These are phyloP conservation scores for Lepus europaeus DNA, from an alignment of 2,113 vertebrate species.

Conservation along the genomic window DNA sequence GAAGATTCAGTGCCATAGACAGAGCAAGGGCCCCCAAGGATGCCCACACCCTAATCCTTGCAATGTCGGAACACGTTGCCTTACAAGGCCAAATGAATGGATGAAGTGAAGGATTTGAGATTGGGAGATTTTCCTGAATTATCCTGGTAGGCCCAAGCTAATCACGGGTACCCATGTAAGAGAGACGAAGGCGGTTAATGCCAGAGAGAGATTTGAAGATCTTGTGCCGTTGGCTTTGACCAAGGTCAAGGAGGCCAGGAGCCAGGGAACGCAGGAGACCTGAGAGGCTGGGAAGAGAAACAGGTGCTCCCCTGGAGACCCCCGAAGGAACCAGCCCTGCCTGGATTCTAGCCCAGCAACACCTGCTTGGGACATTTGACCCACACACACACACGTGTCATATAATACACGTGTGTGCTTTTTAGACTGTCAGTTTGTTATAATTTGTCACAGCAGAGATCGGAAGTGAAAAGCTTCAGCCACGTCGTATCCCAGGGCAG, in stretches of 20 bases:
- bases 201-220: neutral
- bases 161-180: neutral
- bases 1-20: neutral
- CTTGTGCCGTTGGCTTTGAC: neutral
- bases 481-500: too few species aligned
- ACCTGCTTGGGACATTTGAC: neutral
- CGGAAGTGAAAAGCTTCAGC: neutral
- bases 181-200: neutral
- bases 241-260: fast-evolving
- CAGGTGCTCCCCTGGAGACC: too few species aligned
- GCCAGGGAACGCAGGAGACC: fast-evolving
- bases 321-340: neutral
- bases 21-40: neutral
- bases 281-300: neutral
- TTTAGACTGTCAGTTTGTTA: neutral
- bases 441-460: neutral
- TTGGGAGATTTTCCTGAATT: neutral
- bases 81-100: neutral
- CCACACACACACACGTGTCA: too few species aligned
- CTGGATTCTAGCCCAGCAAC: neutral
- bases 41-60: too few species aligned
- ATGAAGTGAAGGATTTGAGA: neutral
- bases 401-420: neutral
- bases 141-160: neutral
- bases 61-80: neutral